A percentile compares a stretch with the other conserved stretches of the same genome.
Conservation (phyloP, 2,888 invertebrate species). For the Ectemnius lituratus region DNA sequence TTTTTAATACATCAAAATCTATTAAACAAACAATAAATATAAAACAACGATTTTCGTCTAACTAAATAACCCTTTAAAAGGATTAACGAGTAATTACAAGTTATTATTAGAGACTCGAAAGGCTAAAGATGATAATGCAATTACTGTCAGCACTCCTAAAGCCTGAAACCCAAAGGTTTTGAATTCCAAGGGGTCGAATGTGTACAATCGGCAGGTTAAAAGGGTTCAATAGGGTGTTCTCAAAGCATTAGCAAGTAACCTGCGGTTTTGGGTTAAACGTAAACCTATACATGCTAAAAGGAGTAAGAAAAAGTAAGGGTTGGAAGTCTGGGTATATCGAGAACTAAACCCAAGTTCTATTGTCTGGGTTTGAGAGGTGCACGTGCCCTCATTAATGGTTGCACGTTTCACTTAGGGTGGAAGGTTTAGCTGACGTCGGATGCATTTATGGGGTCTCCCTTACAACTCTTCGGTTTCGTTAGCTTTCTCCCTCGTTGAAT, state of each 20-base stretch:
- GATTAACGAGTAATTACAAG: too few relatives aligned
- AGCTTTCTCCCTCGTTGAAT: neutral
- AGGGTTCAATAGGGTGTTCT: neutral
- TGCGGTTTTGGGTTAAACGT: slow-evolving; percentile 35
- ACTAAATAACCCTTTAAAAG: too few relatives aligned
- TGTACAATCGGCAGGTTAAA: too few relatives aligned
- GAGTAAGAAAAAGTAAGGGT: neutral
- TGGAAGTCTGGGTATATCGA: neutral
- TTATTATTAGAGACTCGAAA: too few relatives aligned
- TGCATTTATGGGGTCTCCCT: slow-evolving; percentile 1
- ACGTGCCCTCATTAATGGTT: slow-evolving; percentile 54
- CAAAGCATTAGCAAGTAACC: slow-evolving; percentile 4
- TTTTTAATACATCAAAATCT: too few relatives aligned
- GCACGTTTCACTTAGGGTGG: slow-evolving; percentile 33
- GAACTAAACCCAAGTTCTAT: slow-evolving; percentile 11
- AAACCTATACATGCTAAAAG: slow-evolving; percentile 23
- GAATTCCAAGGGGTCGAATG: too few relatives aligned
- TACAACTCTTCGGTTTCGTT: neutral
- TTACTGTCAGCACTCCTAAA: too few relatives aligned
- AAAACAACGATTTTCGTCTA: too few relatives aligned
- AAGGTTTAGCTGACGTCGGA: slow-evolving; percentile 23
- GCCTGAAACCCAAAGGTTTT: too few relatives aligned
- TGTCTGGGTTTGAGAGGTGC: slow-evolving; percentile 32
- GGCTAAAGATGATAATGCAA: too few relatives aligned
- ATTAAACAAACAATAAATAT: too few relatives aligned